A percentile compares a stretch with the other conserved stretches of the same genome.
These are phyloP conservation scores for Myotis pilosus DNA, from an alignment of 2,797 vertebrate species.

Conservation along the genomic window DNA sequence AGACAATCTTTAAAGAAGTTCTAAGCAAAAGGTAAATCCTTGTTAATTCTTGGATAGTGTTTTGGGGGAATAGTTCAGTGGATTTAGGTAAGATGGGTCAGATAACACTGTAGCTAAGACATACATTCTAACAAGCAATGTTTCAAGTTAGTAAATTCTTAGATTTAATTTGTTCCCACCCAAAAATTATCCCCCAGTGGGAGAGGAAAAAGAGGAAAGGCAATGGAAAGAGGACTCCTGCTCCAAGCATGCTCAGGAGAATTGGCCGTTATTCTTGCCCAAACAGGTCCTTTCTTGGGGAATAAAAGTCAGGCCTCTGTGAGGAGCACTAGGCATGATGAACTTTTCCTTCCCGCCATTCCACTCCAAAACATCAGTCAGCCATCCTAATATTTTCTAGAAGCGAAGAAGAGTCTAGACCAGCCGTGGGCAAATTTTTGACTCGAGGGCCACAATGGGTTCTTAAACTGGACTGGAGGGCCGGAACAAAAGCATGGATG, in stretches of 20 bases:
- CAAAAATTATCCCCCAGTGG: neutral
- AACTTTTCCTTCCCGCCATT: neutral
- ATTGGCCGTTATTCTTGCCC: neutral
- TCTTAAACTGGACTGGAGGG: too few species aligned
- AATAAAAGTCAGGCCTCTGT: neutral
- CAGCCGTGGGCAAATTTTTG: too few species aligned
- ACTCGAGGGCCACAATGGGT: too few species aligned
- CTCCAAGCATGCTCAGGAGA: neutral
- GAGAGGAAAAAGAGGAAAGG: neutral
- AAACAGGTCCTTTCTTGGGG: neutral
- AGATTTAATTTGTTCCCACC: neutral
- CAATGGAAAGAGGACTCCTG: neutral
- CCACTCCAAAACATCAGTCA: neutral
- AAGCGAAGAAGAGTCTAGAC: neutral
- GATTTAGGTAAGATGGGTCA: neutral
- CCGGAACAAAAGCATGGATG: too few species aligned
- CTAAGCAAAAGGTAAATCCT: neutral
- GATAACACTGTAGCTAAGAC: neutral
- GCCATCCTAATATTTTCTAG: neutral
- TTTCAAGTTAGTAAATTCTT: slow-evolving; percentile 13
- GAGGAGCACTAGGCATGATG: neutral
- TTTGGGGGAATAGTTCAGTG: neutral
- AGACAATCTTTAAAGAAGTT: neutral
- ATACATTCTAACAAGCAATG: neutral
- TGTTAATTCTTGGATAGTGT: neutral